phyloP scores from a whole-genome alignment of 2,888 invertebrate species.

The Cosmia trapezina region DNA sequence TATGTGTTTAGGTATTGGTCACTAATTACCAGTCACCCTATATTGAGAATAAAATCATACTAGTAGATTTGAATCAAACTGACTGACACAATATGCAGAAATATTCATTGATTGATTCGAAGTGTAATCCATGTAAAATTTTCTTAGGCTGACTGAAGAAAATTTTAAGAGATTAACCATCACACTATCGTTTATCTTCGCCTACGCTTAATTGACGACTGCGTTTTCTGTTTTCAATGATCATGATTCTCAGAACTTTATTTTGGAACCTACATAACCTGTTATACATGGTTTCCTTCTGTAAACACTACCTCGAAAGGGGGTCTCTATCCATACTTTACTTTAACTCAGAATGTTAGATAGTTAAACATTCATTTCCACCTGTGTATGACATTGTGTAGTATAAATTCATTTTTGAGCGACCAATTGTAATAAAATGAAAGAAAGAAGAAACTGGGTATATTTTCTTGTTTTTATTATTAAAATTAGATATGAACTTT shows the following conservation, averaged over 20 bases:
- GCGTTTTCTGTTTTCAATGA: conserved; percentile 11
- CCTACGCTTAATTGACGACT: neutral
- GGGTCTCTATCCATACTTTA: conserved; percentile 57
- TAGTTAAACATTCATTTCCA: neutral
- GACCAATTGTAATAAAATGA: neutral
- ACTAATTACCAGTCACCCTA: neutral
- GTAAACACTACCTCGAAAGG: conserved; percentile 28
- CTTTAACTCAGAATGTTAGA: conserved; percentile 39
- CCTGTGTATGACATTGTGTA: neutral
- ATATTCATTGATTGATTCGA: conserved; percentile 19
- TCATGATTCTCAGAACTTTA: conserved; percentile 1
- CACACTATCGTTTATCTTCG: neutral
- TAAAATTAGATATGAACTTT: neutral
- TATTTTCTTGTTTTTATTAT: neutral
- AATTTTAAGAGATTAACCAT: neutral
- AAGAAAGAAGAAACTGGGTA: too few species aligned
- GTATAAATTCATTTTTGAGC: neutral
- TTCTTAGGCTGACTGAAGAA: neutral
- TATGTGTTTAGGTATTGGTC: too few species aligned
- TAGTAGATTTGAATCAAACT: neutral
- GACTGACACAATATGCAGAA: neutral
- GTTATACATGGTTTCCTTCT: conserved; percentile 22
- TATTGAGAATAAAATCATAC: conserved; percentile 1
- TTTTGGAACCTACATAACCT: conserved; percentile 2
- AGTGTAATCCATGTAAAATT: conserved; percentile 8